Percentiles rank a stretch among this genome's conserved stretches.
These are phyloP conservation scores for Silurus aristotelis DNA, from an alignment of 2,797 vertebrate genomes.

Conservation along the genomic window DNA sequence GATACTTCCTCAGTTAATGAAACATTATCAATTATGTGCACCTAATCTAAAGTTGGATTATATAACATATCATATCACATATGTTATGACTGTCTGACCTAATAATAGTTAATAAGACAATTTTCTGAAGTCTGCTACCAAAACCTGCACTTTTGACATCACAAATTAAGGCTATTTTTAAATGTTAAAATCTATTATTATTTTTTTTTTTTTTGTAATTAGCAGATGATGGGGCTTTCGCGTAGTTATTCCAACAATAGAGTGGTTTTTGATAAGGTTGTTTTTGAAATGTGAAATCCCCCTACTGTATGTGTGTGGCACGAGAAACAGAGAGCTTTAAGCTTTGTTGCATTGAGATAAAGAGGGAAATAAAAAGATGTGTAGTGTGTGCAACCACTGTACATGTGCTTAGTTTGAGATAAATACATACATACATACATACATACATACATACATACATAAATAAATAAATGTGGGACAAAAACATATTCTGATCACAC, in stretches of 20 bases:
- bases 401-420: background rate
- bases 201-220: slow-evolving; percentile 10
- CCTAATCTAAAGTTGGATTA: background rate
- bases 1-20: background rate
- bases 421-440: too few species aligned
- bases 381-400: background rate
- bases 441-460: background rate
- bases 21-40: background rate
- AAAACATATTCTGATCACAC: slow-evolving; percentile 1
- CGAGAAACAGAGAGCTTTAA: background rate
- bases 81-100: background rate
- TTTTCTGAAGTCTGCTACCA: background rate
- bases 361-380: background rate
- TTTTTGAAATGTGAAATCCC: background rate
- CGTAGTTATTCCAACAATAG: background rate
- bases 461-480: background rate
- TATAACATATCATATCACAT: background rate
- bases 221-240: background rate
- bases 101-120: background rate
- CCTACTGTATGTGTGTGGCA: background rate
- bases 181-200: too few species aligned
- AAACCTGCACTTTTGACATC: background rate
- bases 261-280: background rate
- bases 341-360: background rate
- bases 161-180: background rate